Evolutionary conservation across 2,888 invertebrate genomes (phyloP).

Genomic region (Melanophora roralis): DNA sequence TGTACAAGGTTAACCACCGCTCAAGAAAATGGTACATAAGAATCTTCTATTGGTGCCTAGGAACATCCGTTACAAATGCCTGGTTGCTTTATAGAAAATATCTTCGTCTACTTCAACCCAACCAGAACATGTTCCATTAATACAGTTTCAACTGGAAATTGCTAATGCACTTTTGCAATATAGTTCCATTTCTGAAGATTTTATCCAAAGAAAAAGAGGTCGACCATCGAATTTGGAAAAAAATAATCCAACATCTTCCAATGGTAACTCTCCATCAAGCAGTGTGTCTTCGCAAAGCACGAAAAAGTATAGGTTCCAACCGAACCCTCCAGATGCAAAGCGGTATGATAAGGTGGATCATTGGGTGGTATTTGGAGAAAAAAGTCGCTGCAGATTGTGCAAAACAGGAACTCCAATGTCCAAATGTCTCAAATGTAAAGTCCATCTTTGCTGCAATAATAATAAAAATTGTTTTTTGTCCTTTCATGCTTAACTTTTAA

Average conservation of each 20-base stretch:
- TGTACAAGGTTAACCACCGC: not conserved
- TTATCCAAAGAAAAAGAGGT: conserved; percentile 9
- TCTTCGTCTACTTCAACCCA: not conserved
- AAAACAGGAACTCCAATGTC: conserved; percentile 5
- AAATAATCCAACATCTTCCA: not conserved
- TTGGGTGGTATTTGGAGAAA: conserved; percentile 12
- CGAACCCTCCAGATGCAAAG: not conserved
- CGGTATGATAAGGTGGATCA: not conserved
- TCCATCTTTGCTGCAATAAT: not conserved
- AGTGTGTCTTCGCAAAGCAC: not conserved
- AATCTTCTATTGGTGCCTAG: conserved; percentile 6
- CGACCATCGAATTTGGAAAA: not conserved
- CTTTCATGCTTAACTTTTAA: conserved; percentile 9
- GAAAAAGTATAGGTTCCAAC: not conserved
- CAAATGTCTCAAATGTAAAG: not conserved
- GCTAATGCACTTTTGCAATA: not conserved
- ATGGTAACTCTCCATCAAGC: not conserved
- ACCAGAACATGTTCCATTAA: not conserved
- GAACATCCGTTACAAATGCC: not conserved
- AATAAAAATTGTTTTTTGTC: conserved; percentile 12
- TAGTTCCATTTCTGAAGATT: not conserved
- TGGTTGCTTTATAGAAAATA: conserved; percentile 6
- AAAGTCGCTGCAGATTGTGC: conserved; percentile 18
- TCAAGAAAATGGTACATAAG: not conserved
- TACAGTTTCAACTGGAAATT: not conserved